Evolutionary conservation across 2,113 vertebrate genomes (phyloP).

Genomic region (Protobothrops flavoviridis): DNA sequence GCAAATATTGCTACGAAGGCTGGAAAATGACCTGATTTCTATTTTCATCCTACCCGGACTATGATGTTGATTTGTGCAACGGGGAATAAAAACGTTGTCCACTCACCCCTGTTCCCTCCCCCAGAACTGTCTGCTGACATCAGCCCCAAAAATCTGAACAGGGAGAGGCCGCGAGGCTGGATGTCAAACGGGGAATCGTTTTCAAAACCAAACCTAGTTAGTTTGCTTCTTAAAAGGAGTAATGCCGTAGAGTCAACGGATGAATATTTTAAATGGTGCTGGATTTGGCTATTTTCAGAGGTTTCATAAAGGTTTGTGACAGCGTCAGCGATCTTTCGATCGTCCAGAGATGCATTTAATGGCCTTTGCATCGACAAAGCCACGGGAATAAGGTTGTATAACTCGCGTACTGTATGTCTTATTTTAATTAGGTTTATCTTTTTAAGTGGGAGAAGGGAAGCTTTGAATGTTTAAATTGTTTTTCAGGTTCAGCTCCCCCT

Average conservation of each 20-base stretch:
- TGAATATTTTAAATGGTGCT: not conserved
- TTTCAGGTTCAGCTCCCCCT: not conserved
- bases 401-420: not conserved
- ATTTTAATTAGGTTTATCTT: not conserved
- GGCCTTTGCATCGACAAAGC: not conserved
- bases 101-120: accelerated
- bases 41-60: not conserved
- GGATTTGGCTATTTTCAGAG: not conserved
- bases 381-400: not conserved
- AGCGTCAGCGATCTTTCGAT: not conserved
- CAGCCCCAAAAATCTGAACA: not conserved
- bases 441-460: not conserved
- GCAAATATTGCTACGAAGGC: not conserved
- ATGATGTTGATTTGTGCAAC: not conserved
- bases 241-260: not conserved
- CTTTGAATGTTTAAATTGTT: not conserved
- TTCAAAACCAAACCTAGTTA: not conserved
- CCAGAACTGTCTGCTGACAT: not conserved
- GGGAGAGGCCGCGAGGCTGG: not conserved
- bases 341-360: not conserved
- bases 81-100: not conserved
- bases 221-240: not conserved
- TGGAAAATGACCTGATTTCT: not conserved
- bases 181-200: not conserved
- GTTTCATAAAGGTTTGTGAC: not conserved